These are phyloP conservation scores for Carassius carassius DNA, from an alignment of 2,113 vertebrate genomes.

Conservation along the genomic window DNA sequence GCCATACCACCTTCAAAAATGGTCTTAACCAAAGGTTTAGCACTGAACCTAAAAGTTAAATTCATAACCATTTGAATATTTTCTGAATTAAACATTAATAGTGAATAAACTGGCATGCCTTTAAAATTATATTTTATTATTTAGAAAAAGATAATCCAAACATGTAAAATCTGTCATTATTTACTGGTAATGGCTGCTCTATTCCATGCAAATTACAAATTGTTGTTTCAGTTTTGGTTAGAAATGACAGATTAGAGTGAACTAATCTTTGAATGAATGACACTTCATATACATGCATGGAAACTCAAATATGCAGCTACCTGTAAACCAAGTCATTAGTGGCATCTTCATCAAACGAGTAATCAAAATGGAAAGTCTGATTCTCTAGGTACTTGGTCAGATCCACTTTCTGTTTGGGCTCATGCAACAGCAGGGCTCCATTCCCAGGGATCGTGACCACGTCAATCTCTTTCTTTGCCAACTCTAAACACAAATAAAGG, in stretches of 20 bases:
- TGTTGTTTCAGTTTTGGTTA: not conserved
- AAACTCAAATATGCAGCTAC: slow-evolving; percentile 69
- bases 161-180: not conserved
- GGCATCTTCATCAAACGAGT: slow-evolving; percentile 85
- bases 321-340: slow-evolving; percentile 94
- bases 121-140: not conserved
- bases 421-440: slow-evolving; percentile 85
- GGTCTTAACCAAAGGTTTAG: slow-evolving; percentile 89
- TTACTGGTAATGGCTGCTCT: no score
- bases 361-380: slow-evolving; percentile 92
- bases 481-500: slow-evolving; percentile 74
- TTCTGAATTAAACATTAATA: not conserved
- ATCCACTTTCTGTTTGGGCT: slow-evolving; percentile 96
- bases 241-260: not conserved
- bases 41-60: slow-evolving; percentile 81
- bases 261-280: not conserved
- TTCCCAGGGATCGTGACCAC: slow-evolving; percentile 90
- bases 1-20: slow-evolving; percentile 92
- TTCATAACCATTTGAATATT: not conserved
- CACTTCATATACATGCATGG: not conserved
- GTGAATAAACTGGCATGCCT: not conserved
- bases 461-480: slow-evolving; percentile 88
- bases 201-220: not conserved
- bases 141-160: not conserved
- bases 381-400: slow-evolving; percentile 96